phyloP scores from a whole-genome alignment of 23 tunicate genomes.

The Oikopleura dioica region DNA sequence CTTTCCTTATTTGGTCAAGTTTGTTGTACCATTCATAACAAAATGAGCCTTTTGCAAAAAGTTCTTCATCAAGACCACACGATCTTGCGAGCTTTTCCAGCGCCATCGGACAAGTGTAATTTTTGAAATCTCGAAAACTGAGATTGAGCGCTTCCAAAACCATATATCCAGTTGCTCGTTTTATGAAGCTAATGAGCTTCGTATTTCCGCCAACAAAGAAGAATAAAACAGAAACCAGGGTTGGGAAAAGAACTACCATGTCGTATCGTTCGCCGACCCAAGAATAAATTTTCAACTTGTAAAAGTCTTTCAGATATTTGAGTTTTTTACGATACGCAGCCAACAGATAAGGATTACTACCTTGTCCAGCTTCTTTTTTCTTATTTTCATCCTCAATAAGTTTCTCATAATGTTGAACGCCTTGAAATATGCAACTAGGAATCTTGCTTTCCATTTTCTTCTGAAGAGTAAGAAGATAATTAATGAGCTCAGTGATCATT shows the following conservation, averaged over 20 bases:
- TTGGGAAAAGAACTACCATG: not conserved
- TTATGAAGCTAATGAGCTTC: not conserved
- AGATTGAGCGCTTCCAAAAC: not conserved
- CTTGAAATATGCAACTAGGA: no score
- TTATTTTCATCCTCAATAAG: no score
- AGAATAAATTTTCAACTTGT: not conserved
- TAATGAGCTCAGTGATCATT: no score
- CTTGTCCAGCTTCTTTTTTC: no score
- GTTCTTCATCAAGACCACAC: not conserved
- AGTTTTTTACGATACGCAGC: not conserved
- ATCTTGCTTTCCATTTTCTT: no score
- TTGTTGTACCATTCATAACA: not conserved
- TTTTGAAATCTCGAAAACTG: not conserved
- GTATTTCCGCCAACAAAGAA: not conserved
- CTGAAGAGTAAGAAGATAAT: no score
- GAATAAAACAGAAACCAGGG: not conserved
- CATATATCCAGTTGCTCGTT: not conserved
- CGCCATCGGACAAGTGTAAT: not conserved
- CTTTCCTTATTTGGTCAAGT: not conserved
- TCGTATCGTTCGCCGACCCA: not conserved
- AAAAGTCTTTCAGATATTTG: not conserved
- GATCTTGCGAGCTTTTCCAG: not conserved
- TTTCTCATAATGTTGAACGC: no score
- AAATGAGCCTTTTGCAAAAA: not conserved
- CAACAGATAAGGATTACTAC: no score